These are phyloP conservation scores for Pomacea canaliculata DNA, from an alignment of 2,888 invertebrate genomes.

Conservation along the genomic window DNA sequence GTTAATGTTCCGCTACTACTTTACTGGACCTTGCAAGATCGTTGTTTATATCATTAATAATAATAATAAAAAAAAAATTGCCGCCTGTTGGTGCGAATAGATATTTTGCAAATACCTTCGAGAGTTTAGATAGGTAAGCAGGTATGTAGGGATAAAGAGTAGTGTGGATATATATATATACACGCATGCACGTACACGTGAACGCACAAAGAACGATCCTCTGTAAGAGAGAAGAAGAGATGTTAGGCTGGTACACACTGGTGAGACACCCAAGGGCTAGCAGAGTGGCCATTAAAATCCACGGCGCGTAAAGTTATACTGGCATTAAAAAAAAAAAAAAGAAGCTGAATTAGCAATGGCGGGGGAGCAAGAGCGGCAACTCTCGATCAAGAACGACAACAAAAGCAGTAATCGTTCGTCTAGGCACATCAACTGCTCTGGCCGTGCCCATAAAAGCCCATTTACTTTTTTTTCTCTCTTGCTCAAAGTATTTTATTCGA, in stretches of 20 bases:
- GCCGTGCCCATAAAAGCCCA: constrained; percentile 9
- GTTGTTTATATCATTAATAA: too few species aligned
- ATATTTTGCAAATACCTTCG: too few species aligned
- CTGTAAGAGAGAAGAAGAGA: not conserved
- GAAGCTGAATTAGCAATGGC: not conserved
- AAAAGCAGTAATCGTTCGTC: constrained; percentile 9
- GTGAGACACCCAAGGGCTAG: not conserved
- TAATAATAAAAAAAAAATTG: too few species aligned
- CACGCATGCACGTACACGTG: too few species aligned
- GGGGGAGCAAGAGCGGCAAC: not conserved
- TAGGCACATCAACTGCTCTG: not conserved
- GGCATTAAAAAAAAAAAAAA: not conserved
- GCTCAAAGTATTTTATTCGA: constrained; percentile 13
- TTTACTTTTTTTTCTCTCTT: constrained; percentile 4
- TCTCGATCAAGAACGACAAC: not conserved
- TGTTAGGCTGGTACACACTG: not conserved
- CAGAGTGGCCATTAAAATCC: not conserved
- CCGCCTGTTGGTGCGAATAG: too few species aligned
- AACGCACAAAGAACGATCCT: too few species aligned
- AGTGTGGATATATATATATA: too few species aligned
- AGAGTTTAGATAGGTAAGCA: too few species aligned
- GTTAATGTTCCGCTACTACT: too few species aligned
- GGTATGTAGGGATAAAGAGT: too few species aligned
- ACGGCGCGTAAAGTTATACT: not conserved
- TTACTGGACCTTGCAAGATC: too few species aligned